These are phyloP conservation scores for Pseudobourletiella spinata DNA, from an alignment of 1,140 invertebrate species.

Conservation along the genomic window DNA sequence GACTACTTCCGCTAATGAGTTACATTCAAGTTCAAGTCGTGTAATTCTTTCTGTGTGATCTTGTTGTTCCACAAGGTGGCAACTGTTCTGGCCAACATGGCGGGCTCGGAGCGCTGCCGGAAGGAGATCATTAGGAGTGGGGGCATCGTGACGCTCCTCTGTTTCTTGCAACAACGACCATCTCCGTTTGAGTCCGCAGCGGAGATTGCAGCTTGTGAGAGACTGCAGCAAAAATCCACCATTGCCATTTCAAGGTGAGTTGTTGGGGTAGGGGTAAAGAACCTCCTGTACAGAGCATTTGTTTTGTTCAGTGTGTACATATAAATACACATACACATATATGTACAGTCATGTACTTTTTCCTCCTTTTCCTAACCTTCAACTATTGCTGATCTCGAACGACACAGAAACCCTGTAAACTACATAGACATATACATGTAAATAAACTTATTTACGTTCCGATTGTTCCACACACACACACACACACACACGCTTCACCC, in stretches of 20 bases:
- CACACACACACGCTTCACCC: too few species aligned
- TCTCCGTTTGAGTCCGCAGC: constrained; percentile 44
- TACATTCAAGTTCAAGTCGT: neutral
- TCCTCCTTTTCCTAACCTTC: neutral
- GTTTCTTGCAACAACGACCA: constrained; percentile 62
- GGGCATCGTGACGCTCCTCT: constrained; percentile 52
- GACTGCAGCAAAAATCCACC: constrained; percentile 72
- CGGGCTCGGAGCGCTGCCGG: constrained; percentile 54
- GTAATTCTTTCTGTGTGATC: neutral
- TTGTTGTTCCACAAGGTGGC: constrained; percentile 46
- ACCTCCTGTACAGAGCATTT: neutral
- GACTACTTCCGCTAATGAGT: too few species aligned
- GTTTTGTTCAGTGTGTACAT: too few species aligned
- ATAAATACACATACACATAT: neutral
- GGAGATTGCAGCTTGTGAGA: constrained; percentile 57
- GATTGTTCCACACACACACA: too few species aligned
- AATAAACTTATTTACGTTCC: too few species aligned
- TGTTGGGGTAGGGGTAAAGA: neutral
- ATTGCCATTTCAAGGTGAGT: constrained; percentile 67
- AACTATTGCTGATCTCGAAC: constrained; percentile 2
- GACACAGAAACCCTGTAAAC: neutral
- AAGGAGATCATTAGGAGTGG: constrained; percentile 46
- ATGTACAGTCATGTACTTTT: too few species aligned
- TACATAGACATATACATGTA: too few species aligned
- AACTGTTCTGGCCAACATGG: constrained; percentile 69